A percentile compares a stretch with the other conserved stretches of the same genome.
Evolutionary conservation across 2,113 vertebrate species (phyloP).

Genomic region (Potamarius usumacintae): DNA sequence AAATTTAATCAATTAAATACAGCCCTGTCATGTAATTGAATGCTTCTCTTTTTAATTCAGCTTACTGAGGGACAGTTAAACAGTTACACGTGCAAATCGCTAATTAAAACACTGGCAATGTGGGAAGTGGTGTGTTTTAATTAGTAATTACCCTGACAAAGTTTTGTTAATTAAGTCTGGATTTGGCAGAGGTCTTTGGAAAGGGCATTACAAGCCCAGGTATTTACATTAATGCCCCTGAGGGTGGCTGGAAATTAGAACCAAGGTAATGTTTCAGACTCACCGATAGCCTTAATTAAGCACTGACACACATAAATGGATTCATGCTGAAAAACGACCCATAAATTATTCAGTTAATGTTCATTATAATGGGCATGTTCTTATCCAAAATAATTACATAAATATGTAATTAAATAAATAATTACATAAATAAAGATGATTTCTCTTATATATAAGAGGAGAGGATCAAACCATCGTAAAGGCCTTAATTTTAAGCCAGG

Average conservation of each 20-base stretch:
- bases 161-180: slow-evolving; percentile 41
- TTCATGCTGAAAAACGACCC: not conserved
- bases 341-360: not conserved
- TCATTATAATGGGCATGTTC: not conserved
- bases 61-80: slow-evolving; percentile 31
- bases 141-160: slow-evolving; percentile 43
- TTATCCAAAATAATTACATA: not conserved
- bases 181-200: slow-evolving; percentile 13
- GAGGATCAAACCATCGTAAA: not conserved
- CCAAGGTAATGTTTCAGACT: slow-evolving; percentile 8
- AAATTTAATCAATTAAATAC: not conserved
- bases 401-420: not conserved
- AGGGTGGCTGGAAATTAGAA: slow-evolving; percentile 13
- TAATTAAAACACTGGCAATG: slow-evolving; percentile 30
- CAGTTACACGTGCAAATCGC: slow-evolving; percentile 44
- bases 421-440: too few relatives aligned
- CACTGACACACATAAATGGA: not conserved
- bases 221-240: slow-evolving; percentile 15
- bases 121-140: slow-evolving; percentile 40
- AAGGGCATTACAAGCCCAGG: not conserved
- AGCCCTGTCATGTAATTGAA: slow-evolving; percentile 12
- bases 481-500: not conserved
- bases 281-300: not conserved
- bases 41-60: not conserved
- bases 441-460: not conserved